Evolutionary conservation across 2,797 vertebrate genomes (phyloP).

Genomic region (Monodelphis domestica): DNA sequence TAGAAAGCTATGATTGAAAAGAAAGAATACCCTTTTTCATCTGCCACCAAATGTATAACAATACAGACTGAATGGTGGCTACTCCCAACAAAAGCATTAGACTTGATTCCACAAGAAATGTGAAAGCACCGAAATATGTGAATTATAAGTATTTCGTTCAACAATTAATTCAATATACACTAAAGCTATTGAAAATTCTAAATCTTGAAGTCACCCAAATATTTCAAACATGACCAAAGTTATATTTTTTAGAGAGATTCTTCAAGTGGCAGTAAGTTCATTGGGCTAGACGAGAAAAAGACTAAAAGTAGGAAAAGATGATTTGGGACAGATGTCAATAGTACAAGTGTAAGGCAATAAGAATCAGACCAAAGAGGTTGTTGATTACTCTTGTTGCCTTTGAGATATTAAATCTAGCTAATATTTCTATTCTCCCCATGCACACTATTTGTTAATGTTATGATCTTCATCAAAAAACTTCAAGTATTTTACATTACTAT

Average conservation of each 20-base stretch:
- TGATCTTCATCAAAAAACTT: conserved; percentile 8
- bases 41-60: not conserved
- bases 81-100: not conserved
- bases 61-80: not conserved
- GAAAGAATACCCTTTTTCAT: not conserved
- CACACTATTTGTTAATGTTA: not conserved
- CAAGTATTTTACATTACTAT: conserved; percentile 32
- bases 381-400: not conserved
- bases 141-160: not conserved
- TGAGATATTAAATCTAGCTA: not conserved
- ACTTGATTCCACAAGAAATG: not conserved
- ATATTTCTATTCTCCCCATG: not conserved
- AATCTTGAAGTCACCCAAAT: not conserved
- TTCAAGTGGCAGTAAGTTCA: not conserved
- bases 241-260: not conserved
- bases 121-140: not conserved
- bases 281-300: not conserved
- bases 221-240: not conserved
- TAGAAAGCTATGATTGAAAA: not conserved
- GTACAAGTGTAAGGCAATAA: not conserved
- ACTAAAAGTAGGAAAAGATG: not conserved
- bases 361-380: not conserved
- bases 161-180: not conserved
- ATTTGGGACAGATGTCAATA: not conserved
- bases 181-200: not conserved